Base-by-base conservation (phyloP, 2,797 vertebrate species). In the Gymnoscopelus microlampas region DNA sequence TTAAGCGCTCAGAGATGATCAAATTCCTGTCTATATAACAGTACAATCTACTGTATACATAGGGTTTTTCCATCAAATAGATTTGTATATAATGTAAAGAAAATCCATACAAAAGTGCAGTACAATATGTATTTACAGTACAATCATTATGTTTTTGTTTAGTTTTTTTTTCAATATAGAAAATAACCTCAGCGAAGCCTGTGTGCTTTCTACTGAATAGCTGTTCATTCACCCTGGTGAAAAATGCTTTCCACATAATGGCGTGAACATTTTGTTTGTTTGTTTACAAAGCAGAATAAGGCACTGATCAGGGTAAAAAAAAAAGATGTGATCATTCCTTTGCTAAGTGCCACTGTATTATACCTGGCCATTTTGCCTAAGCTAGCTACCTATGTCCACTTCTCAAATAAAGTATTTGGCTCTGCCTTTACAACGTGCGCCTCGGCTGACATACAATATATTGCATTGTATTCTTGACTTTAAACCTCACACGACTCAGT, bases 101-200 rank as follows among this genome's bases (percentile, higher is more conserved):
- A 81, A 85, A 84, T 83, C 85, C 71, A 86, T 90, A 88, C 66
- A 91, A 91, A 91, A 94, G 92, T 93, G 91, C 88, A 89, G 84
- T 91, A 91, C 89, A 89, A 88, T 88, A 90, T 88, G 81, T 91
- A 92, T 94, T 88, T 93, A 93, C 88, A 93, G 81, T 85, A 92
- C 89, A 92, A 81, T 88, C 74, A 68, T 87, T 72, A 60, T 68
- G 63, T 75, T 66, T 77, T 53, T 66, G 14, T n/a, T 50, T 82
- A 84, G 78, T 44, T 44, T 10, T 44, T 44, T 44, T 44, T 8
- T 12, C 29, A 58, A 32, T 50, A 29, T 51, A 54, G 39, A 44
- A 87, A 90, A 89, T 54, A 87, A 82, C 55, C 76, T 85, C 79
- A 87, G 86, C 83, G 74, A 88, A 80, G 85, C 76, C 74, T 80